Base-by-base conservation (phyloP, 2,113 vertebrate species). In the Eclectus roratus region DNA sequence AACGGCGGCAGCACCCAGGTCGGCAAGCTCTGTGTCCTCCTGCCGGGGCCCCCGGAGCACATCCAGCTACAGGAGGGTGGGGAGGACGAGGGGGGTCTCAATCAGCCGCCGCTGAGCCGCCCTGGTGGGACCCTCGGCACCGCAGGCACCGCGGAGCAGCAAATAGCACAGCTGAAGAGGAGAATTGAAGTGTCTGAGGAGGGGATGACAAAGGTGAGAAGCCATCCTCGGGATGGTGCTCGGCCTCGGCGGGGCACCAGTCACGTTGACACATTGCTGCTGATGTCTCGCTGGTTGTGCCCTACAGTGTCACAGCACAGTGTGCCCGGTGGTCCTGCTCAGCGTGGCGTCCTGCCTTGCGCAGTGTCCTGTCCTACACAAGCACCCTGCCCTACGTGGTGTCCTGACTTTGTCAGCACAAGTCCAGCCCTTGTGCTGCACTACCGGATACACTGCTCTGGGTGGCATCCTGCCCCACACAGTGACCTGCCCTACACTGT, bases 1-100 rank as follows among this genome's bases (percentile, higher is more conserved):
- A n/a, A 10, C 56, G 33, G 33, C 33, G 6, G 56, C 56, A n/a
- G 56, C 33, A 4, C 20, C 9, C 56, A 24, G 6, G 33, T 24
- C 13, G 56, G 56, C 33, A 35, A 21, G 56, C 33, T 58, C 13
- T 58, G 56, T 16, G 56, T 58, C 21, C 56, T 58, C 53, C 88
- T 97, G 15, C 96, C 96, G 0, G 87, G 97, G 37, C 84, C 98
- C 35, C 80, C 97, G 87, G 96, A 98, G 6, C 96, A 97, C n/a
- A 86, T 97, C 27, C 44, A 89, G 7, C 55, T 97, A 16, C 71
- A 52, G 1, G 76, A 97, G 4, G 43, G 91, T 33, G 69, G 92
- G 0, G 94, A 91, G 29, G 93, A 94, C 0, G 94, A 96, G 65
- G 31, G 88, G 47, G 94, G 94, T 25, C 97, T 97, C 33, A 24